A percentile compares a stretch with the other conserved stretches of the same genome.
These are phyloP conservation scores for Danio albolineatus DNA, from an alignment of 2,797 vertebrate genomes.

Conservation along the genomic window DNA sequence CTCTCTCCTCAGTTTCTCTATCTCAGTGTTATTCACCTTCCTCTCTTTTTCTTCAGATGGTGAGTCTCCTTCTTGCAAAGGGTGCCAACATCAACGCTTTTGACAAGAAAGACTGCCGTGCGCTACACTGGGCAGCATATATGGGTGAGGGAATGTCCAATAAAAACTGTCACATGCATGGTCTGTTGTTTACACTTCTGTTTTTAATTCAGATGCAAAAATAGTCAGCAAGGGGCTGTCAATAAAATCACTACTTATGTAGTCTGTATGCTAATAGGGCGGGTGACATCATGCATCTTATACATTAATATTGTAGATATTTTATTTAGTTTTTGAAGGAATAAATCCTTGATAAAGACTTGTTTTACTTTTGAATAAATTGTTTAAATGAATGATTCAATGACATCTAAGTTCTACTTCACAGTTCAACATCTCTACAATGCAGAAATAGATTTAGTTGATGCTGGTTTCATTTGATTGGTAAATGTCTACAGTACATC, in stretches of 20 bases:
- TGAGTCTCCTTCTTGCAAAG: conserved; percentile 91
- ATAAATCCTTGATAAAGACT: not conserved
- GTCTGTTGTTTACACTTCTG: not conserved
- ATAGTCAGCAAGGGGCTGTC: not conserved
- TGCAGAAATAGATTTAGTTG: not conserved
- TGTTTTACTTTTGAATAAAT: not conserved
- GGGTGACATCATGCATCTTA: not conserved
- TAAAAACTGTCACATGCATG: not conserved
- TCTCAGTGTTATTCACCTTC: conserved; percentile 22
- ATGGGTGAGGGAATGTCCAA: conserved; percentile 84
- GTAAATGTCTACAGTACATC: not conserved
- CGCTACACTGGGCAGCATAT: conserved; percentile 96
- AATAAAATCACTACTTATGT: not conserved
- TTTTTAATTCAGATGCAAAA: not conserved
- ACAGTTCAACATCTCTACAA: not conserved
- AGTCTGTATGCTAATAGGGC: not conserved
- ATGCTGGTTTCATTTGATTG: not conserved
- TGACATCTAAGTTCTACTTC: not conserved
- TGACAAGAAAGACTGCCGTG: conserved; percentile 96
- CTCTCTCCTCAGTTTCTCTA: not conserved
- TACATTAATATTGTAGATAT: not conserved
- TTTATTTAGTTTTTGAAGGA: not conserved
- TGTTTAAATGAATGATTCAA: not conserved
- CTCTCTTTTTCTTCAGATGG: conserved; percentile 83
- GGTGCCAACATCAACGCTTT: conserved; percentile 98